A percentile compares a stretch with the other conserved stretches of the same genome.
Evolutionary conservation across 2,113 vertebrate species (phyloP).

Genomic region (Argyrosomus japonicus): DNA sequence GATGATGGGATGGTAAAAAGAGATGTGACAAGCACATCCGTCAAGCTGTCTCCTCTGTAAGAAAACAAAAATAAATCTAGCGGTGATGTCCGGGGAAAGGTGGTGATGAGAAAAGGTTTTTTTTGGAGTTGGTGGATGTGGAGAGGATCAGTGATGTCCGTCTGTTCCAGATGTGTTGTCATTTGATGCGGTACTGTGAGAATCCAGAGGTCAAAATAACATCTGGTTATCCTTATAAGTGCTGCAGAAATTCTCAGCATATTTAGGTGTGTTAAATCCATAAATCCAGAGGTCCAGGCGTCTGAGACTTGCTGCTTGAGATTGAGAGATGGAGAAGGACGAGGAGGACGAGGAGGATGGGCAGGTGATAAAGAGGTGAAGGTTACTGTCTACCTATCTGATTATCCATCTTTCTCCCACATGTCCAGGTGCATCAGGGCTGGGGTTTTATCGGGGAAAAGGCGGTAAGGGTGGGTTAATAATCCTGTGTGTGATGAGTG

Average conservation of each 20-base stretch:
- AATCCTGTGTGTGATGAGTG: conserved; percentile 35
- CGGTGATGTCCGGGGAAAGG: conserved; percentile 22
- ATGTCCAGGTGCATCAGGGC: conserved; percentile 38
- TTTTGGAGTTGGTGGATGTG: conserved; percentile 32
- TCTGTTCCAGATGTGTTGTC: not conserved
- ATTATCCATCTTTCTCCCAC: conserved; percentile 49
- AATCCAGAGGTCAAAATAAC: conserved; percentile 42
- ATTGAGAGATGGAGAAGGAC: not conserved
- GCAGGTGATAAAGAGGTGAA: conserved; percentile 41
- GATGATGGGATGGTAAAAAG: conserved; percentile 45
- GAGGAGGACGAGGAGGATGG: conserved; percentile 23
- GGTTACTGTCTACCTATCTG: conserved; percentile 33
- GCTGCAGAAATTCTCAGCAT: conserved; percentile 43
- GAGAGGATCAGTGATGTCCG: conserved; percentile 26
- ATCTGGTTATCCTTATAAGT: conserved; percentile 38
- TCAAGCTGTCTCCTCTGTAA: conserved; percentile 41
- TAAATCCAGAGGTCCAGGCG: conserved; percentile 49
- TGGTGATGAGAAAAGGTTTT: conserved; percentile 34
- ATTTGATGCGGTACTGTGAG: conserved; percentile 18
- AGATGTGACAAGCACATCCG: conserved; percentile 34
- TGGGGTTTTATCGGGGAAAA: conserved; percentile 35
- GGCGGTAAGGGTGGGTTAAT: conserved; percentile 37
- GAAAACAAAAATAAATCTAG: conserved; percentile 22
- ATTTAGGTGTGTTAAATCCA: conserved; percentile 27
- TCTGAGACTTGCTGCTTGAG: conserved; percentile 31